Percentiles rank a stretch among this genome's conserved stretches.
Evolutionary conservation across 1,140 invertebrate genomes (phyloP).

Genomic region (Mercenaria mercenaria): DNA sequence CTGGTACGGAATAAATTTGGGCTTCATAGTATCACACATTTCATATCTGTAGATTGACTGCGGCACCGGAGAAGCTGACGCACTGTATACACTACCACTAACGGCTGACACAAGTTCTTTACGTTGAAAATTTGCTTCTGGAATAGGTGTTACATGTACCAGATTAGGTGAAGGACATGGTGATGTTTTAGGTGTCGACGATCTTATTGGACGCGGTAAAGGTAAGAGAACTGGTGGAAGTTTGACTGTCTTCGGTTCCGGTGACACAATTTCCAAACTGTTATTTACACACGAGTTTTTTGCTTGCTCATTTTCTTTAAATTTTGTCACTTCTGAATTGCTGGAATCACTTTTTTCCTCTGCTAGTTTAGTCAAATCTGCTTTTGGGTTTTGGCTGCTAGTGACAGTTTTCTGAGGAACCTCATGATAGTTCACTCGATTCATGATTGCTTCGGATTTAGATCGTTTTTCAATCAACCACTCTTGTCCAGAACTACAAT

Average conservation of each 20-base stretch:
- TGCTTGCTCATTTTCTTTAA: not conserved
- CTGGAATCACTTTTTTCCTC: not conserved
- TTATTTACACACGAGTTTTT: not conserved
- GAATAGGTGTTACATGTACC: not conserved
- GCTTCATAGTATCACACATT: not conserved
- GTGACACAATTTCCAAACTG: not conserved
- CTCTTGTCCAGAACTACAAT: constrained; percentile 4
- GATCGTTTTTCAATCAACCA: constrained; percentile 52
- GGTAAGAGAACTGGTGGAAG: not conserved
- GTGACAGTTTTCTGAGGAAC: not conserved
- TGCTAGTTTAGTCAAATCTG: not conserved
- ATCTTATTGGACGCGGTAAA: constrained; percentile 7
- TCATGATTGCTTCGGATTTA: constrained; percentile 41
- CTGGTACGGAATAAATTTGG: not conserved
- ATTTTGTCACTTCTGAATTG: not conserved
- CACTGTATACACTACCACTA: too few species aligned
- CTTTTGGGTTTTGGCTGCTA: not conserved
- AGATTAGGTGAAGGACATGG: constrained; percentile 51
- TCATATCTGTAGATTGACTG: not conserved
- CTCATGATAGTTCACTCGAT: not conserved
- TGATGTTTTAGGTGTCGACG: constrained; percentile 58
- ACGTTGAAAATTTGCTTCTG: not conserved
- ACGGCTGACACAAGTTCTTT: not conserved
- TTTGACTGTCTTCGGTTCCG: not conserved
- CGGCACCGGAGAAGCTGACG: not conserved